Evolutionary conservation across 2,113 vertebrate genomes (phyloP), one percentile per base, ranked within the genome.

Genomic region (Channa argus): DNA sequence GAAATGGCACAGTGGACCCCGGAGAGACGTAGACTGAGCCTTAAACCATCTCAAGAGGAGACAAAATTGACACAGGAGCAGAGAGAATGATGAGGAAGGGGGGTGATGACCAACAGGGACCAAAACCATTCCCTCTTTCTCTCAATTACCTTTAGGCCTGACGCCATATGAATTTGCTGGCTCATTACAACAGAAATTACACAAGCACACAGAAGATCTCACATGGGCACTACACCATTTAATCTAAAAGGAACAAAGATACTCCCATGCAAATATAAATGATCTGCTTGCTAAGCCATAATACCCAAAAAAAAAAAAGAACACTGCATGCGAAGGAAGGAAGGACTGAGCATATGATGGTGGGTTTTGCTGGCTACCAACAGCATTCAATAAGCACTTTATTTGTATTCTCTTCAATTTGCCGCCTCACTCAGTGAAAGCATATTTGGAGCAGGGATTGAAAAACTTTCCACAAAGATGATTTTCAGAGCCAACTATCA

Each of bases 121-220:
- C 39, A 33, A 80, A 68, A 72, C 47, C 13, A 68, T 51, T 69
- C 70, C 52, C 36, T 56, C 12, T 55, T 56, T 43, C 62, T 71
- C 66, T 71, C 69, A 39, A 61, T 85, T 79, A 74, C 74, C 72
- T 68, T 33, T 45, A 33, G 68, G 52, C 56, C 51, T 56, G 65
- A 71, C 60, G 49, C 68, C 77, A 77, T 69, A 77, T 38, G 50
- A 77, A 74, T 75, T 58, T 73, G 45, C 59, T 46, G 71, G 14
- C 67, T 85, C 71, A 81, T 88, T 88, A 77, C 7, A 24, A 60
- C 7, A 14, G 10, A 77, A 78, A 77, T 78, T 64, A 62, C 63
- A 74, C 47, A 9, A 69, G 55, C 63, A 50, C 71, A 59, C 6
- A 60, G 53, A 69, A 74, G 44, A 76, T 2, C 46, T 68, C 39